Evolutionary conservation across 1,140 invertebrate genomes (phyloP), one percentile per base, ranked within the genome.

Genomic region (Zelostemma sp.): DNA sequence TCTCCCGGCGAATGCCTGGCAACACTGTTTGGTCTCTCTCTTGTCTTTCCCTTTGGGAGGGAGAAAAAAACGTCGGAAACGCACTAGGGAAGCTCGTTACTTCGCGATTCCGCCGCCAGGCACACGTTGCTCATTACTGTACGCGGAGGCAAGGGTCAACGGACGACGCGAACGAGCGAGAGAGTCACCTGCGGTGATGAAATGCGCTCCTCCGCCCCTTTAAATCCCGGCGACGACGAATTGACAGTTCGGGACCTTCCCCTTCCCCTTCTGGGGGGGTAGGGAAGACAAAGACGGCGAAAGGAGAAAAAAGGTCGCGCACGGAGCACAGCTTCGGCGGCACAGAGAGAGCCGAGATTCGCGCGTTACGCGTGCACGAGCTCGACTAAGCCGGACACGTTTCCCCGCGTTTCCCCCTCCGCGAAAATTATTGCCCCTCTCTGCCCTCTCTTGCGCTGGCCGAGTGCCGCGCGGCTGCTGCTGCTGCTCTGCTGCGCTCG

Each of bases 291-390:
- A 28, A 28, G 25, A 40, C 35, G 35, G 3, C 3, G 11, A 11
- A 11, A 6, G 1, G 35, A 40, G 35, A 31, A 31, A 31, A 31
- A 11, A 31, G 28, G 28, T 31, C 5, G 5, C 28, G 28, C 28
- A 5, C 28, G 5, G 35, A 40, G 5, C n/a, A 4, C 11, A 41
- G 40, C 31, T n/a, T 35, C 19, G 33, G 35, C 40, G 35, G 15
- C 49, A 51, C 25, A n/a, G n/a, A n/a, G n/a, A 25, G 19, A 49
- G 15, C 35, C 15, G 50, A 54, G 31, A 41, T 54, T 54, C 50
- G 50, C 50, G 40, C 40, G 50, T 54, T 41, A 54, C 50, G 50
- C 50, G 50, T 54, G 50, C 50, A 54, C 50, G 50, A 54, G 50
- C 50, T 54, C 35, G 50, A 54, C 50, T 54, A 41, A 4, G 25